Base-by-base conservation (phyloP, 2,888 invertebrate genomes). In the Lymantria dispar region DNA sequence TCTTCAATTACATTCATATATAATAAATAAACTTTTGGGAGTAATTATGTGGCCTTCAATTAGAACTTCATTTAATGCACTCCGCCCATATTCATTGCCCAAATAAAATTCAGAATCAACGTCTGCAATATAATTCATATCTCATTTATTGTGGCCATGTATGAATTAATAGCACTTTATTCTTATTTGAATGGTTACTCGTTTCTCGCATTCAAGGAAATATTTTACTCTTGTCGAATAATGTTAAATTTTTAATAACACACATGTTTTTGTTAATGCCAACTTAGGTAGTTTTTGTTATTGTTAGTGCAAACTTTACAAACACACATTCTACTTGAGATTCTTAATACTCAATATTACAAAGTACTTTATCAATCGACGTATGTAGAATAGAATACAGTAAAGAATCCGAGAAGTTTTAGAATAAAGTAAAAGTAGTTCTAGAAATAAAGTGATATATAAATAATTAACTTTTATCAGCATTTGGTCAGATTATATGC, bases 171-270 rank as follows among this genome's bases (percentile, higher is more conserved):
- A 64, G 54, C 44, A 60, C 52, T 59, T 64, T 60, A 62, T 60
- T 66, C 49, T 57, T 51, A 45, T 70, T 70, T 66, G 65, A 78
- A 76, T 76, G 72, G 73, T 67, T 75, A 69, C 60, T 68, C 66
- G 72, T 78, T 81, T 83, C 79, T 75, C 80, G 78, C 77, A 72
- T 76, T 80, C n/a, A n/a, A n/a, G 82, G 79, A 83, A 84, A 83
- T 81, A 70, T 62, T 67, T 56, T 69, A 55, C 74, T 74, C 80
- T 79, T 78, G 76, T 79, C 76, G 60, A 62, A 52, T 60, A 57
- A 56, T 43, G 38, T 38, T 22, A 5, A 22, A 22, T 22, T 22
- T 22, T 22, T 22, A 22, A 22, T 22, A 22, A 3, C 5, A 22
- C 3, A 2, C 22, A 22, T n/a, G n/a, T n/a, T n/a, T n/a, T n/a